A percentile compares a stretch with the other conserved stretches of the same genome.
These are phyloP conservation scores for Podarcis muralis DNA, from an alignment of 2,113 vertebrate genomes.

Conservation along the genomic window DNA sequence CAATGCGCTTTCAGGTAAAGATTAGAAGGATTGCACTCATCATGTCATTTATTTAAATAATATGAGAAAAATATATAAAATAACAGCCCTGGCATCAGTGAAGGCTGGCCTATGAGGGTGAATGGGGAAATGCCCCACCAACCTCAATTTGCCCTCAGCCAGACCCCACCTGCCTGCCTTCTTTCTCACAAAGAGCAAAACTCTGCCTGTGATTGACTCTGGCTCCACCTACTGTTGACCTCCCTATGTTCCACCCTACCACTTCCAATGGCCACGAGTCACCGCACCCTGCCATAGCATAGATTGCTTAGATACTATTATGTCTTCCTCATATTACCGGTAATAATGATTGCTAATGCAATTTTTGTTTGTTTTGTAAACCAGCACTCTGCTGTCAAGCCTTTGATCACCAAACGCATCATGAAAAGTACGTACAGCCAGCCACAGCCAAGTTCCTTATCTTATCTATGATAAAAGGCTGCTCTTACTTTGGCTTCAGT, in stretches of 20 bases:
- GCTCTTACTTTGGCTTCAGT: neutral
- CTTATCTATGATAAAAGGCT: neutral
- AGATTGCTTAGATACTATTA: neutral
- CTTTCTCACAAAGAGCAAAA: too few relatives aligned
- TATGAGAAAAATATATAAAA: too few relatives aligned
- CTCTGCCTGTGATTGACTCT: too few relatives aligned
- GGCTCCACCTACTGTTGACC: too few relatives aligned
- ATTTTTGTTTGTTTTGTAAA: constrained; percentile 28
- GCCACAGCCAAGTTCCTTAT: neutral
- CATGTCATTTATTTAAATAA: too few relatives aligned
- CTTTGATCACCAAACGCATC: neutral
- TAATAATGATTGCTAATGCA: neutral
- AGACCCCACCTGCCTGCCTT: too few relatives aligned
- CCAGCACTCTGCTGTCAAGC: neutral
- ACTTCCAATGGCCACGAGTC: too few relatives aligned
- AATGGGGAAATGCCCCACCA: too few relatives aligned
- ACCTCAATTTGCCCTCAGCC: too few relatives aligned
- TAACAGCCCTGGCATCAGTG: too few relatives aligned
- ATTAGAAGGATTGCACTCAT: neutral
- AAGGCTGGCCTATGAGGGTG: too few relatives aligned
- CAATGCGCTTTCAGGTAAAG: neutral
- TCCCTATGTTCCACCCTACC: too few relatives aligned
- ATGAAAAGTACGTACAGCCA: neutral
- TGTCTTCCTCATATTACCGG: neutral
- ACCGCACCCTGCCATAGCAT: neutral